phyloP scores from a whole-genome alignment of 2,113 vertebrate species.

The Dascyllus trimaculatus region DNA sequence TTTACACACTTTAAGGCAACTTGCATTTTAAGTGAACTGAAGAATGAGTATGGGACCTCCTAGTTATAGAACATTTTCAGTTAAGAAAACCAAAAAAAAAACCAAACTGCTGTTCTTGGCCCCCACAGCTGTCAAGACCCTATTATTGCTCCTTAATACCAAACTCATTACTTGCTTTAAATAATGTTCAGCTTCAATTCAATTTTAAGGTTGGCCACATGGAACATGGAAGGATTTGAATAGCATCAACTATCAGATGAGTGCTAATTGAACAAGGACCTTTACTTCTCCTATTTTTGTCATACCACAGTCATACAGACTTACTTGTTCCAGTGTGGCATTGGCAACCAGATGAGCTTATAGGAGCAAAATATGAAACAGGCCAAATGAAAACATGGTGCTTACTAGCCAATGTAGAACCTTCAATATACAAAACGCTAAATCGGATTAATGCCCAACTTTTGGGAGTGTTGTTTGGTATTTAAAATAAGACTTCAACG shows the following conservation, averaged over 20 bases:
- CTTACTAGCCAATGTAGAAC: background rate
- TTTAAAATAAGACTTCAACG: background rate
- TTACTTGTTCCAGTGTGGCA: constrained; percentile 16
- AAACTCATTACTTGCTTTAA: constrained; percentile 7
- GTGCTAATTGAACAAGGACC: constrained; percentile 14
- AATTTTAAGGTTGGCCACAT: background rate
- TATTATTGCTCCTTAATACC: background rate
- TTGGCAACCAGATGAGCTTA: background rate
- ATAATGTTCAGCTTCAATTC: background rate
- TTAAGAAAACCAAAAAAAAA: background rate
- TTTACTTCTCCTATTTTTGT: constrained; percentile 21
- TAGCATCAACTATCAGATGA: background rate
- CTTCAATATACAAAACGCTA: background rate
- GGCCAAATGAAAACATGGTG: constrained; percentile 8
- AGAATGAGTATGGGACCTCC: no score
- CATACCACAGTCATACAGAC: constrained; percentile 14
- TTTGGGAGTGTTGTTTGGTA: background rate
- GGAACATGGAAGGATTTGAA: background rate
- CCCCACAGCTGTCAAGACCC: background rate
- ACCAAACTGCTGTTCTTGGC: background rate
- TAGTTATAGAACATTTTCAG: no score
- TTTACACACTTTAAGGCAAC: no score
- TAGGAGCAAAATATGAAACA: background rate
- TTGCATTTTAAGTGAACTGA: no score
- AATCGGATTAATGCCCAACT: background rate